Evolutionary conservation across 1,140 invertebrate species (phyloP).

Genomic region (Cardiocondyla obscurior): DNA sequence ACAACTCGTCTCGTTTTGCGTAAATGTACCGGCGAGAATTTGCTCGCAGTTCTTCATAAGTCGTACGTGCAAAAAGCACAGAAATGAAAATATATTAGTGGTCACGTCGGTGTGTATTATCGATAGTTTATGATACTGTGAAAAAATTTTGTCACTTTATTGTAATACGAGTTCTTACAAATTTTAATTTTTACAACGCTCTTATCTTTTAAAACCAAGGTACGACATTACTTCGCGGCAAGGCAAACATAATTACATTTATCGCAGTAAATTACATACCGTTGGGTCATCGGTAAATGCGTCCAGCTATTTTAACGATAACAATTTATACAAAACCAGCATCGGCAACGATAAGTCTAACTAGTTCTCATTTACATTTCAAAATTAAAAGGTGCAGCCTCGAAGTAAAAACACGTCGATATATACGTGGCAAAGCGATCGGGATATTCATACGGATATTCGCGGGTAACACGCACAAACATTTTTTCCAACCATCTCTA

Average conservation of each 20-base stretch:
- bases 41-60: neutral
- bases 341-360: neutral
- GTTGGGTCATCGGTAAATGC: neutral
- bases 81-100: neutral
- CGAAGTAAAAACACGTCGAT: neutral
- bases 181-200: neutral
- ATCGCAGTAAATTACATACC: neutral
- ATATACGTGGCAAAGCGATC: neutral
- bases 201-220: neutral
- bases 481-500: neutral
- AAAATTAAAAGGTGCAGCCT: conserved; percentile 13
- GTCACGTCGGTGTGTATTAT: neutral
- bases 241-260: neutral
- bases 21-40: neutral
- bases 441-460: conserved; percentile 26
- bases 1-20: neutral
- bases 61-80: neutral
- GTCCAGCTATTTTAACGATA: neutral
- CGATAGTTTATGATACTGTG: neutral
- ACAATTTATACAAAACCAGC: conserved; percentile 24
- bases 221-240: neutral
- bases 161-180: neutral
- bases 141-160: neutral
- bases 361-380: conserved; percentile 5
- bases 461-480: neutral